Evolutionary conservation across 2,888 invertebrate species (phyloP), one percentile per base, ranked within the genome.

Genomic region (Agrochola macilenta): DNA sequence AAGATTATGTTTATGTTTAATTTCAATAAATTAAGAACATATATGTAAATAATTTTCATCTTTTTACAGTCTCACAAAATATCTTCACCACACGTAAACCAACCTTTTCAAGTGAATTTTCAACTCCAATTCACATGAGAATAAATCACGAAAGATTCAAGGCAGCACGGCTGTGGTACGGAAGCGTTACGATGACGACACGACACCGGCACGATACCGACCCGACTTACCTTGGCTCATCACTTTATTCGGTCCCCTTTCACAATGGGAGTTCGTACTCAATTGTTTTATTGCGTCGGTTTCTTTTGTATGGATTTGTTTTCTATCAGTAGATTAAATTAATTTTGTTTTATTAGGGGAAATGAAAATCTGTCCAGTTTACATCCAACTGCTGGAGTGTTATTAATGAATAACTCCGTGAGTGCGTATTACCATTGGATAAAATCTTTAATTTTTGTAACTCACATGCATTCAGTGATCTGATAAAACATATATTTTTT

Each of bases 111-210:
- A 77, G 81, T 57, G 82, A 81, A 89, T 86, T 86, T 87, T 79
- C 83, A 69, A 81, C 81, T 84, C 81, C 85, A 86, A 88, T 90
- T 87, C 86, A 79, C 84, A 73, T 81, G 80, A 71, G 76, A 79
- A 87, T 89, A 90, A 90, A 90, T 88, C 85, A 86, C 49, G 39
- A 46, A 76, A 84, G 80, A 80, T 80, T 79, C 79, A 74, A 78
- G 79, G 57, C 20, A 76, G 35, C 68, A 68, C 39, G 76, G 61
- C 46, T 74, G 74, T 30, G 74, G 52, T 14, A 43, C 73, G 75
- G 71, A 60, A 65, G 23, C 81, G 64, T 30, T 39, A 69, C 65
- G 70, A 71, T 60, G 39, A 35, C 66, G 61, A 35, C 58, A 73
- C 57, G 58, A 69, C 52, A 23, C 43, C 63, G 46, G 7, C 2